Conservation (phyloP, 2,888 invertebrate species). For the Drepanosiphum platanoidis region DNA sequence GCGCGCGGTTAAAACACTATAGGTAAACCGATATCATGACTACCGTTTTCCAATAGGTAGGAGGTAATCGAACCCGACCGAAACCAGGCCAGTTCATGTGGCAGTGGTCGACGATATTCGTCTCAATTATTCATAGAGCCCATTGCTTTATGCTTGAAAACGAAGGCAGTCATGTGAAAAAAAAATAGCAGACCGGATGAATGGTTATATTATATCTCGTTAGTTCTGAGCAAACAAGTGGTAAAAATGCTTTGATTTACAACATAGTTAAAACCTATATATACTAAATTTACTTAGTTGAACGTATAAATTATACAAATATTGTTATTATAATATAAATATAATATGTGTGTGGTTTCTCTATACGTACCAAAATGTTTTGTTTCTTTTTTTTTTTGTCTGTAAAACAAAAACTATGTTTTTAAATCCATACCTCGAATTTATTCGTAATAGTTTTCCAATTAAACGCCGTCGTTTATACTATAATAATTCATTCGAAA, state of each 20-base stretch:
- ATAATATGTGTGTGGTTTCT: too few relatives aligned
- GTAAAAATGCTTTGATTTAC: slow-evolving; percentile 47
- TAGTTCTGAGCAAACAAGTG: slow-evolving; percentile 42
- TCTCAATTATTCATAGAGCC: slow-evolving; percentile 7
- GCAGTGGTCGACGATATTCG: not conserved
- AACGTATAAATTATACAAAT: too few relatives aligned
- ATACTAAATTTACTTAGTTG: not conserved
- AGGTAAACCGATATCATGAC: not conserved
- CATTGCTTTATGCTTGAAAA: slow-evolving; percentile 2
- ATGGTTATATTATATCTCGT: slow-evolving; percentile 24
- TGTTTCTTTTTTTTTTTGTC: not conserved
- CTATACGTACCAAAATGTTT: not conserved
- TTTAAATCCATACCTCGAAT: not conserved
- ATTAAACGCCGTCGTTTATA: not conserved
- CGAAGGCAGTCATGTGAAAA: not conserved
- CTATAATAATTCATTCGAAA: not conserved
- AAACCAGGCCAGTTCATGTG: not conserved
- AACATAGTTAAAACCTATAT: not conserved
- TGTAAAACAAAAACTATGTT: not conserved
- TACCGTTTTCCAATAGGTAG: not conserved
- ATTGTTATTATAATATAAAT: too few relatives aligned
- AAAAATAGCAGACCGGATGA: not conserved
- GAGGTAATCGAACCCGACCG: not conserved
- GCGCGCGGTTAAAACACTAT: not conserved
- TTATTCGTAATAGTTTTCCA: not conserved